Conservation (phyloP, 1,140 invertebrate species). For the Diachasma alloeum region DNA sequence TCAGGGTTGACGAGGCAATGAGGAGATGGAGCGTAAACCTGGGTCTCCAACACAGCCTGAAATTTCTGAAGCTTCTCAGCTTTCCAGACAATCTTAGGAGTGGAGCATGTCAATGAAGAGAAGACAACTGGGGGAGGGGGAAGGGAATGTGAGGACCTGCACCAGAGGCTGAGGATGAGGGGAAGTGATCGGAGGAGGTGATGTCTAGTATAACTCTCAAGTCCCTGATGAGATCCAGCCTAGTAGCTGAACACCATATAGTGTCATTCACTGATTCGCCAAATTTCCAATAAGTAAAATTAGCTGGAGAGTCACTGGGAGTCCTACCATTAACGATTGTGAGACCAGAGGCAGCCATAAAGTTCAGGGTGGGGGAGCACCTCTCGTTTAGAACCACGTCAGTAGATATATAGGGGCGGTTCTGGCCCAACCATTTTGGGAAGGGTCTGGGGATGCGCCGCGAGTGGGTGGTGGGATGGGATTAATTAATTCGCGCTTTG, state of each 20-base stretch:
- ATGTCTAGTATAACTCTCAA: not conserved
- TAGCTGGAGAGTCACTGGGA: slow-evolving; percentile 8
- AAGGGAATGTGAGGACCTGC: not conserved
- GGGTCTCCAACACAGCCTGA: too few species aligned
- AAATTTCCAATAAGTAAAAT: not conserved
- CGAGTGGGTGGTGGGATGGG: too few species aligned
- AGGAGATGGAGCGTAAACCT: not conserved
- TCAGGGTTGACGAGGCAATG: not conserved
- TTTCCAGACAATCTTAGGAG: not conserved
- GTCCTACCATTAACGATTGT: slow-evolving; percentile 12
- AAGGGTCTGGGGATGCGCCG: too few species aligned
- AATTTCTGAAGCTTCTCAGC: not conserved
- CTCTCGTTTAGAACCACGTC: not conserved
- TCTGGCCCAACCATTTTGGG: too few species aligned
- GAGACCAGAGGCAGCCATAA: slow-evolving; percentile 6
- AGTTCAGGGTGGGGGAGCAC: not conserved
- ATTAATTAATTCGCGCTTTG: too few species aligned
- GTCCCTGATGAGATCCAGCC: not conserved
- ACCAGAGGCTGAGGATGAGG: not conserved
- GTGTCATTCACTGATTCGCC: slow-evolving; percentile 8
- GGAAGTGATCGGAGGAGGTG: slow-evolving; percentile 15
- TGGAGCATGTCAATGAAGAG: not conserved
- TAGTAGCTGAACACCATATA: not conserved
- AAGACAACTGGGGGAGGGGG: not conserved
- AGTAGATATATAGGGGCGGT: too few species aligned